Conservation (phyloP, 2,888 invertebrate genomes). For the Chironomus riparius region DNA sequence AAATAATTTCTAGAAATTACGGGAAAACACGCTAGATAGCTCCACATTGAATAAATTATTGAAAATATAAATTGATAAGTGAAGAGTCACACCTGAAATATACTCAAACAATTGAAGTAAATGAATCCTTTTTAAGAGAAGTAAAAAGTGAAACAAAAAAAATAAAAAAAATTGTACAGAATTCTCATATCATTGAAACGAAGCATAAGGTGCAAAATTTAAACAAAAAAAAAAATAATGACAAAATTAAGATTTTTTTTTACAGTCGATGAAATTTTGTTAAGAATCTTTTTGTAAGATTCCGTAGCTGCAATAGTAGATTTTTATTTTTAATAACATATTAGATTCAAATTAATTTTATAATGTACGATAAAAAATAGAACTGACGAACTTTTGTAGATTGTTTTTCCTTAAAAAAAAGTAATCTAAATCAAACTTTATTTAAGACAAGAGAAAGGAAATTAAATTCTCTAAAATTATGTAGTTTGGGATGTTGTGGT, state of each 20-base stretch:
- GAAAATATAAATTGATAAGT: background rate
- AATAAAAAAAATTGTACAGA: slow-evolving; percentile 21
- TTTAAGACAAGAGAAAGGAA: too few species aligned
- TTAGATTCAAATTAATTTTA: too few species aligned
- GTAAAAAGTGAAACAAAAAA: background rate
- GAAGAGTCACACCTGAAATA: slow-evolving; percentile 24
- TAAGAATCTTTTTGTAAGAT: too few species aligned
- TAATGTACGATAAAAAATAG: too few species aligned
- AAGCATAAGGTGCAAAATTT: slow-evolving; percentile 25
- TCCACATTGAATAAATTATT: background rate
- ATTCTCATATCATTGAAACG: slow-evolving; percentile 26
- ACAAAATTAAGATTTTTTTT: background rate
- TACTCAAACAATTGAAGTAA: slow-evolving; percentile 15
- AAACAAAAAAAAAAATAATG: background rate
- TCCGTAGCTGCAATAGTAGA: too few species aligned
- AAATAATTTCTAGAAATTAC: background rate
- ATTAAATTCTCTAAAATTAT: too few species aligned
- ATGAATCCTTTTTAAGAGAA: slow-evolving; percentile 7
- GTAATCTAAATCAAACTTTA: too few species aligned
- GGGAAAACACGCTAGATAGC: slow-evolving; percentile 9
- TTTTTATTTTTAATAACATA: too few species aligned
- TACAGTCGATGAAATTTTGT: too few species aligned
- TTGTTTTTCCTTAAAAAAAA: too few species aligned
- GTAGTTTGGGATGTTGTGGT: too few species aligned
- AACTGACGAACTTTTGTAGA: too few species aligned